phyloP scores from a whole-genome alignment of 2,113 vertebrate species.

The Axis porcinus region DNA sequence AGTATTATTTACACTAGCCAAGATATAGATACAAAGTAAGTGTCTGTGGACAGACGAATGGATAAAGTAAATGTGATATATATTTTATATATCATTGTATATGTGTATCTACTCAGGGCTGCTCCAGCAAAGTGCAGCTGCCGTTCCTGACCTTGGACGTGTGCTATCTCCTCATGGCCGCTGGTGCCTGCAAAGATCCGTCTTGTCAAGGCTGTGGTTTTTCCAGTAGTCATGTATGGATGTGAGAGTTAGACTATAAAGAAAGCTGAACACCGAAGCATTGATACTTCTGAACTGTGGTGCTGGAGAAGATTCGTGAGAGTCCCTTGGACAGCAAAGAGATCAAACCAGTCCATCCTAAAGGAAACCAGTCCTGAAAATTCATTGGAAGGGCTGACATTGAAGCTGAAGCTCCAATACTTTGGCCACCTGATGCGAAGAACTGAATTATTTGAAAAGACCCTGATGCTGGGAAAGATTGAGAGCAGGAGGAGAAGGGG shows the following conservation, averaged over 20 bases:
- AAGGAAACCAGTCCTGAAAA: neutral
- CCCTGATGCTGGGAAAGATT: neutral
- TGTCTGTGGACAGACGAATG: neutral
- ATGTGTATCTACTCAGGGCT: neutral
- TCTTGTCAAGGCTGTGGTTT: neutral
- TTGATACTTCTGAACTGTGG: neutral
- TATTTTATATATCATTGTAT: neutral
- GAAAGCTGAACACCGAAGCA: rapidly evolving
- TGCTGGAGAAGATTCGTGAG: neutral
- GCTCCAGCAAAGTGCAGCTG: neutral
- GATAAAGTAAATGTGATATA: neutral
- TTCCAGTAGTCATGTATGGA: neutral
- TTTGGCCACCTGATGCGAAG: neutral
- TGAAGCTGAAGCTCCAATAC: neutral
- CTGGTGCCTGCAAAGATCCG: neutral
- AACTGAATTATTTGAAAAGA: neutral
- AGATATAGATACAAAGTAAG: neutral
- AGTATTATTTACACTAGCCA: neutral
- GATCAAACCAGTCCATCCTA: neutral
- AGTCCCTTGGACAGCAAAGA: neutral
- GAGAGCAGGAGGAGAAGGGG: neutral
- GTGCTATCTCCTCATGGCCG: neutral
- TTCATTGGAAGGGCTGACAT: neutral
- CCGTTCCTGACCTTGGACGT: neutral
- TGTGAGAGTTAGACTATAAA: neutral